phyloP scores from a whole-genome alignment of 30 jellyfish, hydroid and myxozoan genomes.

The Calvadosia cruxmelitensis region DNA sequence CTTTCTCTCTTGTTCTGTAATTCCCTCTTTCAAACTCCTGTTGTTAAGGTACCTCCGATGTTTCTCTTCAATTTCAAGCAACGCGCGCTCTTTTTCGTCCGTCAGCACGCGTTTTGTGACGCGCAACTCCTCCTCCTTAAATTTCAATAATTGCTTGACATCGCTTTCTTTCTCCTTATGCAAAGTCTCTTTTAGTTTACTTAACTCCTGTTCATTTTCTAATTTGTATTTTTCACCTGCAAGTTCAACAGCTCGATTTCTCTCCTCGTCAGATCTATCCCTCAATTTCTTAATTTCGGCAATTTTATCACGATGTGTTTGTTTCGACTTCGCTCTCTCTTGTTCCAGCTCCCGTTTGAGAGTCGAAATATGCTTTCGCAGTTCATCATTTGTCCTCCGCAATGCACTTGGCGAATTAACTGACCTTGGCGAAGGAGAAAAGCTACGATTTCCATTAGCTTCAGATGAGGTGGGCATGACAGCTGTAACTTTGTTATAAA shows the following conservation, averaged over 20 bases:
- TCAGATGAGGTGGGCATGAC: not conserved
- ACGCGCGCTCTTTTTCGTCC: constrained; percentile 62
- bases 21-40: constrained; percentile 2
- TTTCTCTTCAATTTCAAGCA: constrained; percentile 49
- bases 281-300: constrained; percentile 65
- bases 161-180: constrained; percentile 67
- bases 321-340: constrained; percentile 60
- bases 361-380: constrained; percentile 46
- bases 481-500: not conserved
- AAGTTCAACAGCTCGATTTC: constrained; percentile 18
- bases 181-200: constrained; percentile 47
- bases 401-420: not conserved
- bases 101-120: constrained; percentile 44
- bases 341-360: constrained; percentile 65
- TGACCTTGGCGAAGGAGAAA: not conserved
- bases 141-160: constrained; percentile 56
- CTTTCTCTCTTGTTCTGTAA: constrained; percentile 29
- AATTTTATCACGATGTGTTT: constrained; percentile 69
- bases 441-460: not conserved
- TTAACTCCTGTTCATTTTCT: constrained; percentile 54
- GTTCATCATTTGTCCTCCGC: constrained; percentile 54
- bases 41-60: not conserved
- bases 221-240: constrained; percentile 14
- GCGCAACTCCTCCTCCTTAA: constrained; percentile 84
- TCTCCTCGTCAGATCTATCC: constrained; percentile 54